phyloP scores from a whole-genome alignment of 2,113 vertebrate species.

The Cyphomyrus discorhynchus region DNA sequence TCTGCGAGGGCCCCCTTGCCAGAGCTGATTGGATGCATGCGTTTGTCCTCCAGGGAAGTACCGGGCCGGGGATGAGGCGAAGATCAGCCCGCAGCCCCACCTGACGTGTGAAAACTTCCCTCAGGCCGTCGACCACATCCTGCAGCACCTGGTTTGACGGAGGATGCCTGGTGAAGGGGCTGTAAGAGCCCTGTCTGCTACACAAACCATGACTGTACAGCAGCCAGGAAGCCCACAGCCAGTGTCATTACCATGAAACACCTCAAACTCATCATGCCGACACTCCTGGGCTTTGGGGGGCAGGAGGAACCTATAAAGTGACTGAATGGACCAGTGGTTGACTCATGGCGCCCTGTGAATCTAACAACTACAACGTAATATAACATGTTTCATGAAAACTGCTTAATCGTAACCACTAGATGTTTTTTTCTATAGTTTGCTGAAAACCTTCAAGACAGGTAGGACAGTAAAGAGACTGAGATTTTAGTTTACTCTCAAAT shows the following conservation, averaged over 20 bases:
- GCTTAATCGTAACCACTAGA: neutral
- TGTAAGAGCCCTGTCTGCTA: neutral
- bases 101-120: constrained; percentile 76
- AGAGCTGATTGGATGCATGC: neutral
- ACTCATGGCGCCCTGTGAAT: neutral
- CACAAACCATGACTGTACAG: neutral
- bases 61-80: constrained; percentile 71
- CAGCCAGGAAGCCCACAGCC: neutral
- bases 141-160: constrained; percentile 45
- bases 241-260: neutral
- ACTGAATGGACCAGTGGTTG: neutral
- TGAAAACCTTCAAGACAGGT: neutral
- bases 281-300: neutral
- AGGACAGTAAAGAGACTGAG: neutral
- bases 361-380: neutral
- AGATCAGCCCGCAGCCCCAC: constrained; percentile 72
- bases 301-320: neutral
- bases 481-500: neutral
- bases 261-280: neutral
- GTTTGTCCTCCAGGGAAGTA: constrained; percentile 72
- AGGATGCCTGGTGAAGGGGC: neutral
- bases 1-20: neutral
- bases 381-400: neutral
- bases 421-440: neutral
- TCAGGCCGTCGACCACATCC: constrained; percentile 79